Evolutionary conservation across 2,113 vertebrate species (phyloP).

Genomic region (Bufo bufo): DNA sequence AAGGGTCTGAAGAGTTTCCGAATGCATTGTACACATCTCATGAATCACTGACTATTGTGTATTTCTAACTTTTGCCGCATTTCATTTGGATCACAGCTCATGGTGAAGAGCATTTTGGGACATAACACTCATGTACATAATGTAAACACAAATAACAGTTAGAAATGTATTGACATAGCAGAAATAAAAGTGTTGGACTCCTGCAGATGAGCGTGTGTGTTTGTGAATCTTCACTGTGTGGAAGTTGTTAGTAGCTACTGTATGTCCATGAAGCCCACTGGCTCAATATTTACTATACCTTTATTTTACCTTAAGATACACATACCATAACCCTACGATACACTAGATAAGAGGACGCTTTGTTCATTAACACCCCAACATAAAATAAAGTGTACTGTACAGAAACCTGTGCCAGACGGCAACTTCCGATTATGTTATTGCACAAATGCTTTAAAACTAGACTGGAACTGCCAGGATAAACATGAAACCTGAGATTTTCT

Average conservation of each 20-base stretch:
- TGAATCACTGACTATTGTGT: constrained; percentile 57
- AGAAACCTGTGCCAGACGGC: constrained; percentile 79
- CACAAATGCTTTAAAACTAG: constrained; percentile 82
- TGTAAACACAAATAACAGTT: constrained; percentile 82
- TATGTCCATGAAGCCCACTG: constrained; percentile 75
- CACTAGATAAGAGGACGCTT: constrained; percentile 73
- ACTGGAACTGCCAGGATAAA: constrained; percentile 82
- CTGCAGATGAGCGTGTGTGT: constrained; percentile 75
- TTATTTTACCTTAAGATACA: constrained; percentile 71
- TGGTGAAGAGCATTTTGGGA: constrained; percentile 54
- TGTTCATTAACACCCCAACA: constrained; percentile 80
- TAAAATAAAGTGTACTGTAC: constrained; percentile 72
- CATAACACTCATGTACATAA: constrained; percentile 84
- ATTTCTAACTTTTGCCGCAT: constrained; percentile 71
- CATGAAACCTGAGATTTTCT: constrained; percentile 83
- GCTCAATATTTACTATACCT: constrained; percentile 77
- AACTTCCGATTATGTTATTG: constrained; percentile 81
- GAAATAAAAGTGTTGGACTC: constrained; percentile 76
- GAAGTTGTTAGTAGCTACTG: constrained; percentile 79
- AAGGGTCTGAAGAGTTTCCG: no score
- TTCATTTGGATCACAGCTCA: constrained; percentile 69
- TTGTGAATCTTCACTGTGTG: constrained; percentile 79
- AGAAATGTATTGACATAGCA: constrained; percentile 85
- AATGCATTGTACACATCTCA: background rate
- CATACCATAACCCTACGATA: constrained; percentile 75